Percentiles rank a stretch among this genome's conserved stretches.
phyloP scores from a whole-genome alignment of 2,888 invertebrate genomes.

The Reticulitermes lucifugus region DNA sequence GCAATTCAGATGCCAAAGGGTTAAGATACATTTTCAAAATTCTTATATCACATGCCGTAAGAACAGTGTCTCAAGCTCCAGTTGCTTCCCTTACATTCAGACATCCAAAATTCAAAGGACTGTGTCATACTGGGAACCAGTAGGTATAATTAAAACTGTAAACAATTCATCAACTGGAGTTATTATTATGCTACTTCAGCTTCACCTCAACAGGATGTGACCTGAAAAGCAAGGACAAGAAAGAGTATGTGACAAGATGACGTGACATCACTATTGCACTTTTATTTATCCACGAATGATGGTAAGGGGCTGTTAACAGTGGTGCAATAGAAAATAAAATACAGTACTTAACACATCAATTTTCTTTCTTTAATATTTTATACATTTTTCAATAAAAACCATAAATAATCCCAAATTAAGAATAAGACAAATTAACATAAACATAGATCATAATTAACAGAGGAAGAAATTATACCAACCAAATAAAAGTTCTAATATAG shows the following conservation, averaged over 20 bases:
- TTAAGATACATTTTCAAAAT: no score
- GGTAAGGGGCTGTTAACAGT: neutral
- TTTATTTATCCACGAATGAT: slow-evolving; percentile 8
- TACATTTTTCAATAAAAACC: slow-evolving; percentile 46
- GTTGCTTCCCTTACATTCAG: no score
- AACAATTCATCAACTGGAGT: no score
- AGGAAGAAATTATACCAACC: slow-evolving; percentile 42
- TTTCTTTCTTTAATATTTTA: slow-evolving; percentile 44
- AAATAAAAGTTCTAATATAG: slow-evolving; percentile 44
- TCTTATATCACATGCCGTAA: no score
- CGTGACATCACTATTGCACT: slow-evolving; percentile 44
- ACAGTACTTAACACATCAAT: slow-evolving; percentile 23
- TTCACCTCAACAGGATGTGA: neutral
- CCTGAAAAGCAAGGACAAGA: slow-evolving; percentile 8
- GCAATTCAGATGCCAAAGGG: no score
- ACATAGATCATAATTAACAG: slow-evolving; percentile 45
- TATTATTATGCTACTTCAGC: no score
- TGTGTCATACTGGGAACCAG: no score
- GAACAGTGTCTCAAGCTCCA: no score
- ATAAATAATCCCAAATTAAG: slow-evolving; percentile 44
- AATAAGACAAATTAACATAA: slow-evolving; percentile 42
- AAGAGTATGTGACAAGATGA: neutral
- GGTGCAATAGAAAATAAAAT: slow-evolving; percentile 27
- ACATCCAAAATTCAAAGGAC: no score
- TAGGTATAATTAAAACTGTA: no score